Evolutionary conservation across 2,113 vertebrate genomes (phyloP), one percentile per base, ranked within the genome.

Genomic region (Apeltes quadracus): DNA sequence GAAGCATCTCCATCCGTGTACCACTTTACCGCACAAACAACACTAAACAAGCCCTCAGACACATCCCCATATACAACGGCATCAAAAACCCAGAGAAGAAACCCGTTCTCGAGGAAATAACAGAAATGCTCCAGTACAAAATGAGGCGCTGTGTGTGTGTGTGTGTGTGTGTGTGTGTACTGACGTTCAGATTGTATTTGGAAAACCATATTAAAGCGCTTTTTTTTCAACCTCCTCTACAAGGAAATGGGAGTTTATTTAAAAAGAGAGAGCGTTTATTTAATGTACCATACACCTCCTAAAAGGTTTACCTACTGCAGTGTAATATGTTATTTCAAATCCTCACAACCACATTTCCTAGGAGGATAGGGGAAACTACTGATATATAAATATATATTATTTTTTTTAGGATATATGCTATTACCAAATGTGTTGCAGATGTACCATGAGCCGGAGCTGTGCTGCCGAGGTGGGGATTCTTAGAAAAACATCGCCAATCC

Each of bases 251-350:
- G 82, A 92, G 91, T 93, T 94, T 94, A 93, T 94, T 93, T 93
- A 79, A 93, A 88, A 91, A 91, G 87, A 85, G 87, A 78, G 77
- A 80, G 79, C 25, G 91, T 92, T 93, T 92, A 91, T 93, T 92
- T 92, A 90, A 92, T 88, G 80, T 92, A 90, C 87, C 90, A 79
- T 92, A 90, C 92, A 92, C 90, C 91, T 89, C 85, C 92, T 93
- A 90, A 92, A 92, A 90, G 89, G 89, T 94, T 93, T 91, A 93
- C 89, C 91, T 90, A 90, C 88, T 84, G 86, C 84, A 78, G 85
- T 91, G 86, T 92, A 92, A 93, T 90, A 92, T 92, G 91, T 93
- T 92, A 91, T 93, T 93, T 93, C 78, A 92, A 92, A 93, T 93
- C 89, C 86, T 90, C 76, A 69, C 71, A 78, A 89, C 91, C 91